Evolutionary conservation across 2,888 invertebrate genomes (phyloP), one percentile per base, ranked within the genome.

Genomic region (Mellilla xanthometata): DNA sequence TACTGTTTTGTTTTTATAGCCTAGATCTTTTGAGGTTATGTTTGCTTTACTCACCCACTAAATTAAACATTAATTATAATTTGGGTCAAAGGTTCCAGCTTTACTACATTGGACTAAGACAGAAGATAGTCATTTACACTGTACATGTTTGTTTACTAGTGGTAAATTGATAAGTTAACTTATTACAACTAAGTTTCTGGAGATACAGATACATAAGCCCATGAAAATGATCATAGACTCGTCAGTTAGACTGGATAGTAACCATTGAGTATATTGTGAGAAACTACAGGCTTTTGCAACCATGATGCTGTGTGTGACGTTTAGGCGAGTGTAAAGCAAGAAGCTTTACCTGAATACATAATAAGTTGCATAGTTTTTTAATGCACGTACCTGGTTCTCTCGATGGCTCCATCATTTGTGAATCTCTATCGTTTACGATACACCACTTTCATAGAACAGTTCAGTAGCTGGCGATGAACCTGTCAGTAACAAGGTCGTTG

Each of bases 401-500:
- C 67, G 89, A 82, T 76, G 88, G 85, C 76, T 89, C 89, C 89
- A 89, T 89, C 76, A 68, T 82, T 65, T 58, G 63, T 63, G 65
- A 62, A 62, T 74, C 69, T 68, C 72, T 77, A 74, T 73, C 67
- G 66, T 69, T 64, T 76, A 73, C 66, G 57, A 56, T 68, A 65
- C 54, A 81, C 73, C 81, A 86, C 86, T 88, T 84, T 87, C 83
- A 79, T 88, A 81, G 75, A 83, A 76, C 71, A 81, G 71, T 81
- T 80, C 75, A 78, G 81, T 80, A 72, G 81, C 81, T 73, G 71
- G 82, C 80, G 85, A 87, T 87, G 88, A 85, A 87, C 89, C 89
- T 89, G 89, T 88, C 89, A 89, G 87, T 77, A 89, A 85, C 88
- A 89, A 89, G 89, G 89, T 89, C 89, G 85, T 80, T 89, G 89